Percentiles rank a stretch among this genome's conserved stretches.
phyloP scores from a whole-genome alignment of 2,113 vertebrate genomes.

The Corynorhinus townsendii region DNA sequence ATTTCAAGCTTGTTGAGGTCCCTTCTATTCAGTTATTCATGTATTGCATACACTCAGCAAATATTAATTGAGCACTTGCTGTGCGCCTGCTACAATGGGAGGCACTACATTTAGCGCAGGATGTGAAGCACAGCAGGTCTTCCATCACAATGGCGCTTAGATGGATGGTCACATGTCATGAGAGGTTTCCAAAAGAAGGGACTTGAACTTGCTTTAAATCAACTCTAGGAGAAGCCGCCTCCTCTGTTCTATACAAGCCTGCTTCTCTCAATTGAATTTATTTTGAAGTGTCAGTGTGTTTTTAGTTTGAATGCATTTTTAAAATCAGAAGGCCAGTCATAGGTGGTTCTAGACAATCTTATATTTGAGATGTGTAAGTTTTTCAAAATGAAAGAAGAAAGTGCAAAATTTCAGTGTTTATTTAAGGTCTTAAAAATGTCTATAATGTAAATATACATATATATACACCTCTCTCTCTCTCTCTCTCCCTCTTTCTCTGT shows the following conservation, averaged over 20 bases:
- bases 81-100: background rate
- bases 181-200: background rate
- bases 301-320: background rate
- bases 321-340: background rate
- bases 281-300: background rate
- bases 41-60: background rate
- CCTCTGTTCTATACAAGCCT: background rate
- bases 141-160: background rate
- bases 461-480: background rate
- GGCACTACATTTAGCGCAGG: background rate
- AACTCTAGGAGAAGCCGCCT: background rate
- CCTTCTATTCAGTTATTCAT: background rate
- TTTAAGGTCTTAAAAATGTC: background rate
- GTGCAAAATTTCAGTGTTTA: background rate
- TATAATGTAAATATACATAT: background rate
- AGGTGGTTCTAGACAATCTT: background rate
- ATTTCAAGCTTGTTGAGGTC: background rate
- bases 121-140: background rate
- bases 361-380: background rate
- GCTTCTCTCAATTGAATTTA: background rate
- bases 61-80: background rate
- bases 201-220: background rate
- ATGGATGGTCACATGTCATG: background rate
- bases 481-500: background rate
- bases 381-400: constrained; percentile 30